Conservation (phyloP, 2,113 vertebrate species). For the Alethe castanea region DNA sequence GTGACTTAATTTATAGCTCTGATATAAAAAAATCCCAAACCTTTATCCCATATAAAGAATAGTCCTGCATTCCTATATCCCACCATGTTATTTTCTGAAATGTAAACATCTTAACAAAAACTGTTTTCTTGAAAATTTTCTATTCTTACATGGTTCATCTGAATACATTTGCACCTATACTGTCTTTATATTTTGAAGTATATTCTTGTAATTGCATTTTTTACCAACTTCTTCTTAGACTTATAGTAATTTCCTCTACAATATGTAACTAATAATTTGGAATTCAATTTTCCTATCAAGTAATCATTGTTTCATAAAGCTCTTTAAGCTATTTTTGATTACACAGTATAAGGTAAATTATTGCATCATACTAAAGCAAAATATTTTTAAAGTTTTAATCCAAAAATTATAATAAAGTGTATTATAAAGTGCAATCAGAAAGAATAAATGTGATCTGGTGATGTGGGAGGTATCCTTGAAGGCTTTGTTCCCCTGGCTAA, state of each 20-base stretch:
- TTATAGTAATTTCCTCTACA: neutral
- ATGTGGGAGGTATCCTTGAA: neutral
- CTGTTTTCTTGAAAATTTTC: neutral
- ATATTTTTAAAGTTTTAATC: neutral
- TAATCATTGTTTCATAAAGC: neutral
- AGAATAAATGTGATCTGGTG: neutral
- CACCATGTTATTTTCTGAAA: neutral
- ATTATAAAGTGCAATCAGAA: neutral
- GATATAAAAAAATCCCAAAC: neutral
- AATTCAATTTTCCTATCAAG: neutral
- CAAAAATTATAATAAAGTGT: no score
- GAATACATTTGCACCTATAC: neutral
- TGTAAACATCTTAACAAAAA: neutral
- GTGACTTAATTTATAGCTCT: neutral
- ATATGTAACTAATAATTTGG: neutral
- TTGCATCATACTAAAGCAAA: neutral
- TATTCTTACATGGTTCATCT: neutral
- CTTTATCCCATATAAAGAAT: neutral
- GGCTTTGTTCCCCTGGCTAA: neutral
- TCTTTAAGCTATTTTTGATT: neutral
- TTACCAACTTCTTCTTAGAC: neutral
- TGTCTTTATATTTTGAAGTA: neutral
- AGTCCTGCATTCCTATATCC: neutral
- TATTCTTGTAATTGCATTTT: neutral
- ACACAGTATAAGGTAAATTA: neutral